These are phyloP conservation scores for Mastacembelus armatus DNA, from an alignment of 2,797 vertebrate genomes.

Conservation along the genomic window DNA sequence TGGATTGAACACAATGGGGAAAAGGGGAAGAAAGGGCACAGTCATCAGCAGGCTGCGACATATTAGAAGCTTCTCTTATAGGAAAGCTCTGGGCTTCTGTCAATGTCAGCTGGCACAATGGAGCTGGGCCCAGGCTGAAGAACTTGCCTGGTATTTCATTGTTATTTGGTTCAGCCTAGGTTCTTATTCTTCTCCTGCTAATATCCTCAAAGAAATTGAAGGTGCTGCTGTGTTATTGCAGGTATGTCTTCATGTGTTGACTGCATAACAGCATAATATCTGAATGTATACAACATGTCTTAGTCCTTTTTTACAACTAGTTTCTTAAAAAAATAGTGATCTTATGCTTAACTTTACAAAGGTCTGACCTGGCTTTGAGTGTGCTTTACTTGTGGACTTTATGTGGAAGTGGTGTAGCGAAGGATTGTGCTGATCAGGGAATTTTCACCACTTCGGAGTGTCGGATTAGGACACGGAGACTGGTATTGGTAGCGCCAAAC, in stretches of 20 bases:
- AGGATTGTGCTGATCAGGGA: no score
- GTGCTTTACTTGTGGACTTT: constrained; percentile 1
- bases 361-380: not conserved
- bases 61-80: constrained; percentile 67
- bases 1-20: constrained; percentile 78
- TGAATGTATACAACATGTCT: not conserved
- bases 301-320: not conserved
- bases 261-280: constrained; percentile 8
- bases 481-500: no score
- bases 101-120: constrained; percentile 78
- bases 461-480: no score
- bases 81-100: constrained; percentile 69
- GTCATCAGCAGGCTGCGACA: constrained; percentile 81
- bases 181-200: constrained; percentile 44
- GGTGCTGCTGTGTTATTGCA: constrained; percentile 18
- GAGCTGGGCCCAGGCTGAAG: constrained; percentile 45
- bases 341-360: no score
- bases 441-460: no score
- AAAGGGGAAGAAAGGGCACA: constrained; percentile 77
- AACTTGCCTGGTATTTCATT: constrained; percentile 55
- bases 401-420: no score
- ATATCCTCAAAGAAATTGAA: constrained; percentile 50
- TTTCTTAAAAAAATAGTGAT: not conserved
- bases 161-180: constrained; percentile 58
- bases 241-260: constrained; percentile 11